Evolutionary conservation across 2,797 vertebrate genomes (phyloP).

Genomic region (Acestrorhynchus altus): DNA sequence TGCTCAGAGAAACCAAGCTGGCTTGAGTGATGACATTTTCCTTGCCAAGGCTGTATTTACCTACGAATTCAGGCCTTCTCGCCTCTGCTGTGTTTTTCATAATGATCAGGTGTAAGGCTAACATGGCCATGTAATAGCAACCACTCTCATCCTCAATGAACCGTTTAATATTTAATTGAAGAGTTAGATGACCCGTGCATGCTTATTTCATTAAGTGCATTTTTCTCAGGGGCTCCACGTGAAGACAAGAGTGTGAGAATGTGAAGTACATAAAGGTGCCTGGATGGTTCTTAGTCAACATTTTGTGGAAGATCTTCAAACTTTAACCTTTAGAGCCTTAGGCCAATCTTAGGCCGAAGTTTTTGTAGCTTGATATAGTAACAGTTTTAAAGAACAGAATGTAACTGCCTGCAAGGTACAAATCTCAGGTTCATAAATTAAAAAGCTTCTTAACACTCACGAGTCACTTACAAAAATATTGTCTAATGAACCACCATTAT

Average conservation of each 20-base stretch:
- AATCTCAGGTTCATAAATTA: no score
- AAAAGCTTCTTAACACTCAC: no score
- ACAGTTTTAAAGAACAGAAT: no score
- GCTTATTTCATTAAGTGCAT: conserved; percentile 25
- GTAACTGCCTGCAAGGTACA: no score
- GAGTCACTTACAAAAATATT: no score
- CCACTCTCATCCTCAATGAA: conserved; percentile 49
- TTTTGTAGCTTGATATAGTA: no score
- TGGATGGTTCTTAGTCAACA: background rate
- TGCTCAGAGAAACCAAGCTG: conserved; percentile 17
- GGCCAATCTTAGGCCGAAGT: no score
- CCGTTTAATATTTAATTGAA: conserved; percentile 46
- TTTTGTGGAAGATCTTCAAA: no score
- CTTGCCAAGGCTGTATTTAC: conserved; percentile 5
- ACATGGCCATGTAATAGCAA: conserved; percentile 41
- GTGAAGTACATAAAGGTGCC: background rate
- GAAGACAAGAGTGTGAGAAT: conserved; percentile 14
- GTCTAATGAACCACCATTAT: no score
- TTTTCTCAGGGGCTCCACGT: background rate
- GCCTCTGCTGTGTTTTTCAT: conserved; percentile 15
- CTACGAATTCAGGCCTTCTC: conserved; percentile 19
- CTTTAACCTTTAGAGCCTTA: no score
- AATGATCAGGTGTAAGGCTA: conserved; percentile 30
- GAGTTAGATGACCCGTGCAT: conserved; percentile 45
- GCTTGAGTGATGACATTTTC: conserved; percentile 33